Evolutionary conservation across 2,888 invertebrate species (phyloP), one percentile per base, ranked within the genome.

Genomic region (Automeris io): DNA sequence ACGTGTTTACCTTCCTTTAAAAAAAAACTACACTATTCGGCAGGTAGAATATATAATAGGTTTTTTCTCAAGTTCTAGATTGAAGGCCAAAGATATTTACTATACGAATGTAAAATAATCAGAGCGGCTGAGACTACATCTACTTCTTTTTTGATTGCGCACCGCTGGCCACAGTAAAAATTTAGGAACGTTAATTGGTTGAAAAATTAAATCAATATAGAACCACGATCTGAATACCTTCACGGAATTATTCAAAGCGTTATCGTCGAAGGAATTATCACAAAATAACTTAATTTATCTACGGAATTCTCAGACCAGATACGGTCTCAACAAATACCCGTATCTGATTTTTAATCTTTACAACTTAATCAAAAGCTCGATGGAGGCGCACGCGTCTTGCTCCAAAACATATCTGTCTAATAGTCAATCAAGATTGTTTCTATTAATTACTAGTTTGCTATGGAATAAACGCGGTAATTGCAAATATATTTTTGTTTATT

Each of bases 131-230:
- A n/a, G n/a, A n/a, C n/a, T n/a, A n/a, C n/a, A n/a, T n/a, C n/a
- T n/a, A n/a, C n/a, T n/a, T n/a, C n/a, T n/a, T n/a, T n/a, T n/a
- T n/a, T n/a, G n/a, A n/a, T n/a, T n/a, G n/a, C n/a, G n/a, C n/a
- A n/a, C n/a, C n/a, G n/a, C n/a, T n/a, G n/a, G n/a, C n/a, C n/a
- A n/a, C n/a, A n/a, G n/a, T n/a, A n/a, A n/a, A n/a, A n/a, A n/a
- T n/a, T n/a, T n/a, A n/a, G n/a, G n/a, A n/a, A n/a, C n/a, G n/a
- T n/a, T n/a, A n/a, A 9, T 54, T 46, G 44, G 42, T 46, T 31
- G 33, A 32, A 32, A 21, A 37, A 19, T 55, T 56, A 51, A 54
- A 6, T 58, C 54, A n/a, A n/a, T n/a, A n/a, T n/a, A n/a, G 29
- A 16, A 16, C 39, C 42, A 18, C 34, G n/a, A 41, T 39, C 31